These are phyloP conservation scores for Pachypsylla venusta DNA, from an alignment of 1,140 invertebrate genomes.

Conservation along the genomic window DNA sequence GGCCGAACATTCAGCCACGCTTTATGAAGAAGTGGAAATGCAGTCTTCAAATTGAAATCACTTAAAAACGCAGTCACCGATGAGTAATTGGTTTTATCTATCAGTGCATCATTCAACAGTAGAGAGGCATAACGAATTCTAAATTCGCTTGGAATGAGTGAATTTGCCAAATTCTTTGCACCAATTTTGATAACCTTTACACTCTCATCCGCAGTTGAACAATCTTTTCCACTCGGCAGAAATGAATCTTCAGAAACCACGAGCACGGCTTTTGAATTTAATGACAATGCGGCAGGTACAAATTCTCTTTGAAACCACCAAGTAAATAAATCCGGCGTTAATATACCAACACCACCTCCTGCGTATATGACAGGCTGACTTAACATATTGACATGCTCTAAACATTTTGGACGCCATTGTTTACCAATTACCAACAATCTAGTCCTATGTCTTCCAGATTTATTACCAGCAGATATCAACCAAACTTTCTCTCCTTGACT, in stretches of 20 bases:
- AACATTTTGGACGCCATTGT: conserved; percentile 35
- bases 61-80: conserved; percentile 27
- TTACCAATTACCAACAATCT: conserved; percentile 35
- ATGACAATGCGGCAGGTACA: conserved; percentile 33
- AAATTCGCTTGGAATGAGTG: conserved; percentile 31
- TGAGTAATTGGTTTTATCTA: conserved; percentile 20
- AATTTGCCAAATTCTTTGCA: conserved; percentile 28
- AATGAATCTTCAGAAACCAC: conserved; percentile 25
- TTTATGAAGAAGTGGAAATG: conserved; percentile 35
- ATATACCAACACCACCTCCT: conserved; percentile 34
- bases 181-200: conserved; percentile 30
- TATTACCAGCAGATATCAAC: conserved; percentile 36
- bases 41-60: conserved; percentile 35
- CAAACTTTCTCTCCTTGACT: conserved; percentile 30
- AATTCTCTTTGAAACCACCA: conserved; percentile 40
- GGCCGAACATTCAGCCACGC: conserved; percentile 35
- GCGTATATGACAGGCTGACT: conserved; percentile 39
- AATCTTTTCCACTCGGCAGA: conserved; percentile 30
- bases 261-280: conserved; percentile 34
- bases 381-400: conserved; percentile 37
- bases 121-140: conserved; percentile 31
- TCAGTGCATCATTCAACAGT: conserved; percentile 24
- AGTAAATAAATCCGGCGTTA: conserved; percentile 35
- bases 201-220: conserved; percentile 30
- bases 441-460: conserved; percentile 35